Percentiles rank a stretch among this genome's conserved stretches.
phyloP scores from a whole-genome alignment of 1,140 invertebrate species.

The Battus philenor region DNA sequence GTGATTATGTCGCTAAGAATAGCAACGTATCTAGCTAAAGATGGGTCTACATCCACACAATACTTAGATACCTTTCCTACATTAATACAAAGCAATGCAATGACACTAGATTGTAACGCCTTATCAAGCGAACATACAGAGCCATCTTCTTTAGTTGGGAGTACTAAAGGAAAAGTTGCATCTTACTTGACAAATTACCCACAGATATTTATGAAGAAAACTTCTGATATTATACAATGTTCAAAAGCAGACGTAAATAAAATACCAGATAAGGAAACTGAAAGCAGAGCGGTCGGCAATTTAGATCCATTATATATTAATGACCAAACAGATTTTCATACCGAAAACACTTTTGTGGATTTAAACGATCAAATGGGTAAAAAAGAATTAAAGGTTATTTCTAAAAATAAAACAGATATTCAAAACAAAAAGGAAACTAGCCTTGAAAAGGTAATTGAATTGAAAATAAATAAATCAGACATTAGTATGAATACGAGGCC shows the following conservation, averaged over 20 bases:
- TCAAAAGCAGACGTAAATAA: constrained; percentile 19
- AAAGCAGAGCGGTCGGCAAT: constrained; percentile 15
- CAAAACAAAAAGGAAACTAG: not conserved
- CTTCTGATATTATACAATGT: constrained; percentile 26
- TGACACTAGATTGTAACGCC: constrained; percentile 27
- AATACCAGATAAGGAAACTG: constrained; percentile 19
- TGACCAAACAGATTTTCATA: too few relatives aligned
- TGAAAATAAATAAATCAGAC: not conserved
- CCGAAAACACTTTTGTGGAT: too few relatives aligned
- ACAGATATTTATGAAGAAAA: constrained; percentile 59
- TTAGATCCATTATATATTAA: too few relatives aligned
- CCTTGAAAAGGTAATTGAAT: not conserved
- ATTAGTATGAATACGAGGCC: not conserved
- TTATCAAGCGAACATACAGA: constrained; percentile 36
- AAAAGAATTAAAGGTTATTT: too few relatives aligned
- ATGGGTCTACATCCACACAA: constrained; percentile 23
- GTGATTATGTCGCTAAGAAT: constrained; percentile 57
- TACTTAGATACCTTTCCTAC: constrained; percentile 26
- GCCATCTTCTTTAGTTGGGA: constrained; percentile 38
- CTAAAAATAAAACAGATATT: not conserved
- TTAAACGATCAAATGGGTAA: too few relatives aligned
- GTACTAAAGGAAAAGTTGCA: constrained; percentile 33
- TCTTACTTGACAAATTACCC: constrained; percentile 58
- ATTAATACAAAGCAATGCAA: constrained; percentile 18
- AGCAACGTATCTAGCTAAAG: constrained; percentile 38